phyloP scores from a whole-genome alignment of 2,113 vertebrate species.

The Ellobius talpinus region DNA sequence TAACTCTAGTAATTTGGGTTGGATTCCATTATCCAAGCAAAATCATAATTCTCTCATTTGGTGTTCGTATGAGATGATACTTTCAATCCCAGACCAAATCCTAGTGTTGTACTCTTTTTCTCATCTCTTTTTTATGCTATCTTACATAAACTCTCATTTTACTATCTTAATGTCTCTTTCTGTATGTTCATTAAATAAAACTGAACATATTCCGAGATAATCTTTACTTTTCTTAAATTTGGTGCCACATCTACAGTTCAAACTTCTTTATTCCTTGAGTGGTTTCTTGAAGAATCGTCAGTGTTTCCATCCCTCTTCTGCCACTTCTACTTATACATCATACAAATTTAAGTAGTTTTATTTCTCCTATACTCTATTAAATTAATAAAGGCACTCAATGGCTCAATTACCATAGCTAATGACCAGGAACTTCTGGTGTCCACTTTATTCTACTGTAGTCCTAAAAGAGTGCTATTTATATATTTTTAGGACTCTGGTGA shows the following conservation, averaged over 20 bases:
- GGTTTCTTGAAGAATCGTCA: not conserved
- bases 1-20: not conserved
- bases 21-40: not conserved
- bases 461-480: not conserved
- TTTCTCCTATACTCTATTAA: not conserved
- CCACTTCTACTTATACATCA: not conserved
- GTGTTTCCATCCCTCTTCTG: not conserved
- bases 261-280: not conserved
- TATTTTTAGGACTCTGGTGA: not conserved
- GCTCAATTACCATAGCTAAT: not conserved
- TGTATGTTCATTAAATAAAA: not conserved
- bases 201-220: not conserved
- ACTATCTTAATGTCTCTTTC: not conserved
- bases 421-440: not conserved
- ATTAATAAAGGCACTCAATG: not conserved
- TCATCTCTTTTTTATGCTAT: not conserved
- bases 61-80: not conserved
- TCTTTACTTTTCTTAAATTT: not conserved
- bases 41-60: not conserved
- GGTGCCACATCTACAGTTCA: not conserved
- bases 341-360: not conserved
- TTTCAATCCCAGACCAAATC: not conserved
- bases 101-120: not conserved
- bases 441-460: not conserved
- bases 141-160: not conserved